phyloP scores from a whole-genome alignment of 1,140 invertebrate genomes.

The Tetraneura akinire region DNA sequence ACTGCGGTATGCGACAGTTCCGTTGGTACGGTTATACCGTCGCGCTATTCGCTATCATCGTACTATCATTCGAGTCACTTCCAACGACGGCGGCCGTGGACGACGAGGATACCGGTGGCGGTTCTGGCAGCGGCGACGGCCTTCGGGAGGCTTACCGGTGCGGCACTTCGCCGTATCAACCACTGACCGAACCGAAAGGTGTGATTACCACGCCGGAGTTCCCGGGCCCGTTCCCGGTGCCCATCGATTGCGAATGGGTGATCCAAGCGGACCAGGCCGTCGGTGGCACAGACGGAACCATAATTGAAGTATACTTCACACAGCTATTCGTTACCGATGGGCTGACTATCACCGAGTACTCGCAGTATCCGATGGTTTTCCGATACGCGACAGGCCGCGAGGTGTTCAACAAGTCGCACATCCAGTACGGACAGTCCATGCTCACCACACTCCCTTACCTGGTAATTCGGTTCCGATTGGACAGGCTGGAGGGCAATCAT shows the following conservation, averaged over 20 bases:
- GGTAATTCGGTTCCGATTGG: constrained; percentile 75
- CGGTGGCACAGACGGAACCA: constrained; percentile 62
- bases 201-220: constrained; percentile 81
- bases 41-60: neutral
- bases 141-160: neutral
- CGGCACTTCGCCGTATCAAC: neutral
- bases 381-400: neutral
- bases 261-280: constrained; percentile 67
- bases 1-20: neutral
- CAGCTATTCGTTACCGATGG: constrained; percentile 83
- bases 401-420: constrained; percentile 57
- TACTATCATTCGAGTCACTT: too few species aligned
- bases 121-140: neutral
- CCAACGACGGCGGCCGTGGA: neutral
- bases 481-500: constrained; percentile 77
- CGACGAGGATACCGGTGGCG: too few species aligned
- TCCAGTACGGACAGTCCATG: constrained; percentile 69
- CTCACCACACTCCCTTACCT: constrained; percentile 74
- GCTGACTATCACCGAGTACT: constrained; percentile 79
- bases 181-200: constrained; percentile 59
- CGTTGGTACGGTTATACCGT: too few species aligned
- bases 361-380: neutral
- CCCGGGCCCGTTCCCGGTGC: constrained; percentile 74
- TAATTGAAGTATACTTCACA: constrained; percentile 83
- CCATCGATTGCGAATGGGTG: constrained; percentile 82